Conservation (phyloP, 92 coral and sea anemone species). For the Parazoanthus atlanticus region DNA sequence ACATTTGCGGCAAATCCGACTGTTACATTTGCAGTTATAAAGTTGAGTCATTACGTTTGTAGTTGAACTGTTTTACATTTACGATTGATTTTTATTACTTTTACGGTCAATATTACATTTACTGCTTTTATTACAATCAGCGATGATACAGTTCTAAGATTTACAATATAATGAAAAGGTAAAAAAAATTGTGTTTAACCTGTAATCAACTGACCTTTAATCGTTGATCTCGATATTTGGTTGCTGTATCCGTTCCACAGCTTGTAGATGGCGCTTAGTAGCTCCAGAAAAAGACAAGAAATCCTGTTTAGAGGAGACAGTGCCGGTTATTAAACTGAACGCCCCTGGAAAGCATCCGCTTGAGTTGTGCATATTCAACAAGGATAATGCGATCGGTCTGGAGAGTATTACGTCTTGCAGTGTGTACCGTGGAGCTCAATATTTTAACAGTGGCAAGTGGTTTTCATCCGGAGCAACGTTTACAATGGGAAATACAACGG, state of each 20-base stretch:
- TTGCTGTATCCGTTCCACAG: neutral
- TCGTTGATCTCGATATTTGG: too few relatives aligned
- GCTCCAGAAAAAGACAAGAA: neutral
- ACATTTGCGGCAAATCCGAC: too few relatives aligned
- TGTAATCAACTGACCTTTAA: too few relatives aligned
- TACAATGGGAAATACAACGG: neutral
- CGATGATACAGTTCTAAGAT: too few relatives aligned
- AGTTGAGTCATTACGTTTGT: too few relatives aligned
- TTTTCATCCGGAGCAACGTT: neutral
- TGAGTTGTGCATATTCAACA: neutral
- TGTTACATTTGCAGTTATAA: too few relatives aligned
- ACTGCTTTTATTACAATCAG: too few relatives aligned
- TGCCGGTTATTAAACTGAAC: slow-evolving; percentile 11
- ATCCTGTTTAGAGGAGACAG: slow-evolving; percentile 1
- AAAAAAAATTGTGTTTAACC: too few relatives aligned
- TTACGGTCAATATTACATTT: too few relatives aligned
- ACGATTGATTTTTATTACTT: too few relatives aligned
- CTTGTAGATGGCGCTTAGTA: slow-evolving; percentile 30
- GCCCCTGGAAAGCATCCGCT: slow-evolving; percentile 5
- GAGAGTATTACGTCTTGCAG: neutral
- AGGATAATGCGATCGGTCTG: neutral
- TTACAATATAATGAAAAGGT: too few relatives aligned
- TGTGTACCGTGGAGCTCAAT: neutral
- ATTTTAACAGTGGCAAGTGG: slow-evolving; percentile 11
- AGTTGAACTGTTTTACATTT: too few relatives aligned